A percentile compares a stretch with the other conserved stretches of the same genome.
Conservation (phyloP, 2,797 vertebrate species). For the Vireo griseus region DNA sequence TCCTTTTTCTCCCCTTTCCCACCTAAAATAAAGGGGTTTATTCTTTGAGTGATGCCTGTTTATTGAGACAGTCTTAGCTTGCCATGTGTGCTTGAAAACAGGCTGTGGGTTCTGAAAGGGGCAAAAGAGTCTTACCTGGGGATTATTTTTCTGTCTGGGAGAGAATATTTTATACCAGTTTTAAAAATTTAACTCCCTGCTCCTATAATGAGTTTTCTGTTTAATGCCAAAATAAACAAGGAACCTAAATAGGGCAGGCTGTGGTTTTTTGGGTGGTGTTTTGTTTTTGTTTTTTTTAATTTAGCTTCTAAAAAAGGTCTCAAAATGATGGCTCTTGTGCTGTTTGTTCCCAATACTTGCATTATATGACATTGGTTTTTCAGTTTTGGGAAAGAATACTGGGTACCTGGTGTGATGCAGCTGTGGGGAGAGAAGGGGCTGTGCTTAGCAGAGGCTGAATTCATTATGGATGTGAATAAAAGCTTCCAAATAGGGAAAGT, state of each 20-base stretch:
- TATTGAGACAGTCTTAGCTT: not conserved
- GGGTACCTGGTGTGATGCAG: not conserved
- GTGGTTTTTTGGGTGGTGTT: not conserved
- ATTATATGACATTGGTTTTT: not conserved
- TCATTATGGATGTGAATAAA: slow-evolving; percentile 7
- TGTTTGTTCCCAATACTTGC: not conserved
- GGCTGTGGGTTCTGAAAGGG: not conserved
- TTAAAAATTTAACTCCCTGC: not conserved
- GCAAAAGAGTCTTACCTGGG: not conserved
- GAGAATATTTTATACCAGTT: not conserved
- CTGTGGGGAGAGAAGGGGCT: not conserved
- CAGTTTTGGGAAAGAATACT: not conserved
- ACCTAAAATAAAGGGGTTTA: rapidly evolving
- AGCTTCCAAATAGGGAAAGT: not conserved
- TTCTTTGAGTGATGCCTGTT: rapidly evolving
- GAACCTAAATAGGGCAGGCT: not conserved
- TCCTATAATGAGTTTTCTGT: not conserved
- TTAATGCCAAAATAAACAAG: not conserved
- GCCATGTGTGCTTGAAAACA: rapidly evolving
- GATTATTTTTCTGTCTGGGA: not conserved
- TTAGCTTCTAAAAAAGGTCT: not conserved
- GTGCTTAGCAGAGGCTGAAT: not conserved
- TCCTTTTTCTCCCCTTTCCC: not conserved
- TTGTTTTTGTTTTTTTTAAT: not conserved
- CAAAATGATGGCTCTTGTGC: not conserved